Evolutionary conservation across 2,888 invertebrate species (phyloP), one percentile per base, ranked within the genome.

Genomic region (Zaprionus bogoriensis): DNA sequence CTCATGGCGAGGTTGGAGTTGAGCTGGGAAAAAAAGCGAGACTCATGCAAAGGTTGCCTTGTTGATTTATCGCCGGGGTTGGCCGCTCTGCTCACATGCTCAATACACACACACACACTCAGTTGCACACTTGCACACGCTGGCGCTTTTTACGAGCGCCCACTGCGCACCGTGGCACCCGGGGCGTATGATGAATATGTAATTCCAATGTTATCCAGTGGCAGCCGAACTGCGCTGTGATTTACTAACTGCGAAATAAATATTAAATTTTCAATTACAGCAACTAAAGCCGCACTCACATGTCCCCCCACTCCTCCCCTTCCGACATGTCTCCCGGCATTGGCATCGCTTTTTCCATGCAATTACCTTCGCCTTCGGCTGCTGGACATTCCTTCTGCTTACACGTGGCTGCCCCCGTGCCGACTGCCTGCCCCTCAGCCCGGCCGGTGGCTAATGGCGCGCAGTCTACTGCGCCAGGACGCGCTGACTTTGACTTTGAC

Each of bases 171-270:
- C n/a, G 39, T 14, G 67, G 53, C 59, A 58, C 58, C 61, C 77
- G 39, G 59, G 72, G 79, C 79, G 77, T 79, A 82, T 82, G 82
- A 82, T 79, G 85, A 85, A 82, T 82, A 82, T 73, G 82, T 82
- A 82, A 85, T 82, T 67, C 66, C 68, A 57, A 55, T 64, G 68
- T 68, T 82, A 77, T 78, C 84, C 84, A 80, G 65, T 83, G 80
- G 65, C n/a, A n/a, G 76, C 53, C 74, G 72, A 79, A 84, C 82
- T 83, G 77, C 85, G 86, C 82, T 83, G 77, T 83, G 86, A 83
- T 85, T 83, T 85, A 83, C 74, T 83, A 83, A 83, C 82, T 83
- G 80, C 85, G 80, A 85, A 83, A 82, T 83, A 83, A 83, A 85
- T 85, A 80, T 83, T 80, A 82, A 80, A 83, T 83, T 83, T 85